Base-by-base conservation (phyloP, 2,113 vertebrate species). In the Himantopus leucocephalus region DNA sequence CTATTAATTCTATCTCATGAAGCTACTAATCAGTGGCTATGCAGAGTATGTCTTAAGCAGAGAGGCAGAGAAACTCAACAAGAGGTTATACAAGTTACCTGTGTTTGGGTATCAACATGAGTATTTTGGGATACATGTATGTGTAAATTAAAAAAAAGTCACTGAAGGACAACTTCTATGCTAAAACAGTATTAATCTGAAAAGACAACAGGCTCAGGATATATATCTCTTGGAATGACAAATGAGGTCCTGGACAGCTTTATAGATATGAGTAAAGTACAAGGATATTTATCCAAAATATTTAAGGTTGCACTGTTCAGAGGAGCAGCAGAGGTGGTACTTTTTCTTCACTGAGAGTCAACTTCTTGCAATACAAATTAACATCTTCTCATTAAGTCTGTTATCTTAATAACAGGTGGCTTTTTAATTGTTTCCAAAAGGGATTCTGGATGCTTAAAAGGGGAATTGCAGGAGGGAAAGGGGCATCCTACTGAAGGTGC, bases 41-140 rank as follows among this genome's bases (percentile, higher is more conserved):
- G 13, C 39, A 59, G 12, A 55, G 16, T 27, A 72, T 0, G 0
- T 30, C 34, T 85, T 72, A 56, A 8, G 62, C 4, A 80, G 21
- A 80, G 45, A 53, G 10, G 5, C 15, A 88, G 35, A 39, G 67
- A 68, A 86, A 64, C 12, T 91, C n/a, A 59, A 7, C 5, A 85
- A 29, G 24, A 35, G 10, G 58, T 92, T 67, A 60, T 20, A 14
- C 10, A 63, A 75, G 34, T 20, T 76, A 68, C 5, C 24, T 32
- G 17, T 48, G 26, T 30, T 13, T 43, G 19, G 70, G 11, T 71
- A 83, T 29, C 37, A 85, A 30, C 9, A 79, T 47, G 10, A 79
- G 15, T 47, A 83, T 10, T 43, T 29, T 60, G 20, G 63, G 20
- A 88, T 34, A 35, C 6, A 35, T 9, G 4, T 8, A 16, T 4